A percentile compares a stretch with the other conserved stretches of the same genome.
phyloP scores from a whole-genome alignment of 2,888 invertebrate species.

The Meiosimyza platycephala region DNA sequence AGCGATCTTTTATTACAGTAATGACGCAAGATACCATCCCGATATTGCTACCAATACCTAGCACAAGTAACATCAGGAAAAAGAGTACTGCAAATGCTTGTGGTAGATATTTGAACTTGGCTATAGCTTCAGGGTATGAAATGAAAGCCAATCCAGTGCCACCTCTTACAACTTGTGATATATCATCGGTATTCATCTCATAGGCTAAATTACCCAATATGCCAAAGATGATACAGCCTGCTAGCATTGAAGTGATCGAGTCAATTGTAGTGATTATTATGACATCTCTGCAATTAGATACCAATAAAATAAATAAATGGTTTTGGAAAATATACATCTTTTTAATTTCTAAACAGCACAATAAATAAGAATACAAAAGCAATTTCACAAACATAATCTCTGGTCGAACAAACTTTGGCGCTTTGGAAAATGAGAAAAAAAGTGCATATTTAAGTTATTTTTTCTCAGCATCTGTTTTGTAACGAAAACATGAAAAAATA shows the following conservation, averaged over 20 bases:
- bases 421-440: too few relatives aligned
- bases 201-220: slow-evolving; percentile 84
- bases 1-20: slow-evolving; percentile 68
- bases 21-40: slow-evolving; percentile 68
- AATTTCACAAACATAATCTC: not conserved
- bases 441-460: too few relatives aligned
- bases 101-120: slow-evolving; percentile 69
- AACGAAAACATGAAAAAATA: too few relatives aligned
- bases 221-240: slow-evolving; percentile 86
- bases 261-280: slow-evolving; percentile 85
- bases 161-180: slow-evolving; percentile 75
- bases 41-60: slow-evolving; percentile 70
- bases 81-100: slow-evolving; percentile 71
- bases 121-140: slow-evolving; percentile 74
- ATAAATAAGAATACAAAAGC: not conserved
- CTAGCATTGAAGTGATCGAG: slow-evolving; percentile 83
- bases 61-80: slow-evolving; percentile 71
- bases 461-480: too few relatives aligned
- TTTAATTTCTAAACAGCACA: not conserved
- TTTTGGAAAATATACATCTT: not conserved
- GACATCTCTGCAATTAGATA: slow-evolving; percentile 73
- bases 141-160: slow-evolving; percentile 87
- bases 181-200: slow-evolving; percentile 71
- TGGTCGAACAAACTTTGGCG: too few relatives aligned
- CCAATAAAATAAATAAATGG: not conserved